Conservation (phyloP, 2,888 invertebrate species). For the Automeris io region DNA sequence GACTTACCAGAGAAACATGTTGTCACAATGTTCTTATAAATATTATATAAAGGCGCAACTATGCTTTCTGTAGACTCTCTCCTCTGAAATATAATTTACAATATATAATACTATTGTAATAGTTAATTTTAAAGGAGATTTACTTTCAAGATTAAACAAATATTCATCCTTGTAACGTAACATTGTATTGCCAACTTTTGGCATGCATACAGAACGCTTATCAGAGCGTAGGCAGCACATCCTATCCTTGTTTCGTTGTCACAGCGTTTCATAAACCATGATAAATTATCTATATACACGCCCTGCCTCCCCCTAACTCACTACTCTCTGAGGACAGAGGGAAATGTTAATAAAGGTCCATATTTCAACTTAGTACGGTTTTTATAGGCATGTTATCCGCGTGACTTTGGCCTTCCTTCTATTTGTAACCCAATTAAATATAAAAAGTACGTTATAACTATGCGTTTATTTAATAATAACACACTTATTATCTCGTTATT, state of each 20-base stretch:
- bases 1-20: slow-evolving; percentile 55
- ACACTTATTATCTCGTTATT: too few species aligned
- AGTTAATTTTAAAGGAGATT: background rate
- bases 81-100: slow-evolving; percentile 35
- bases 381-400: slow-evolving; percentile 14
- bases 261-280: slow-evolving; percentile 8
- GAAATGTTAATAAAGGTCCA: slow-evolving; percentile 4
- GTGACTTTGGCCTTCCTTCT: slow-evolving; percentile 38
- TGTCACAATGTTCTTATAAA: slow-evolving; percentile 54
- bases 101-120: slow-evolving; percentile 1
- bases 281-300: background rate
- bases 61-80: slow-evolving; percentile 51
- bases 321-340: slow-evolving; percentile 5
- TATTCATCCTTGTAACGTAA: slow-evolving; percentile 39
- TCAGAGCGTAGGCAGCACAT: slow-evolving; percentile 51
- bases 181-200: slow-evolving; percentile 51
- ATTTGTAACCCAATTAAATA: too few species aligned
- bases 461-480: too few species aligned
- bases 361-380: slow-evolving; percentile 11
- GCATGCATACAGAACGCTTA: slow-evolving; percentile 44
- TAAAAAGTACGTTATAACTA: too few species aligned
- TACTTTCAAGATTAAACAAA: slow-evolving; percentile 1
- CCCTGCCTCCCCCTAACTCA: slow-evolving; percentile 1
- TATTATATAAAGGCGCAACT: slow-evolving; percentile 42
- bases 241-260: slow-evolving; percentile 32